Evolutionary conservation across 1,140 invertebrate genomes (phyloP).

Genomic region (Teleogryllus occipitalis): DNA sequence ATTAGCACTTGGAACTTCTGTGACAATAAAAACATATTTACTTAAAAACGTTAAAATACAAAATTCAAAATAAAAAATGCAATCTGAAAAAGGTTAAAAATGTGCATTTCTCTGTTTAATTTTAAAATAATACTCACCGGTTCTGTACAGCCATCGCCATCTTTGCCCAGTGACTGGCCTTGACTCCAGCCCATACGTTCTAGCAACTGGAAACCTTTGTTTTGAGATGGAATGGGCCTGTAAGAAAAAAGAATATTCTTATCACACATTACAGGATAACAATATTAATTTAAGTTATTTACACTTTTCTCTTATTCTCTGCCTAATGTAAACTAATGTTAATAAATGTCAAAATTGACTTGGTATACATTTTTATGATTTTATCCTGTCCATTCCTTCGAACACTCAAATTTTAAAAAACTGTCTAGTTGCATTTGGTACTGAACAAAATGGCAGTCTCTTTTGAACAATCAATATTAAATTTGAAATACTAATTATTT

Average conservation of each 20-base stretch:
- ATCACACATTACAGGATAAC: not conserved
- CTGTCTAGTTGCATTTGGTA: too few relatives aligned
- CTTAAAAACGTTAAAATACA: not conserved
- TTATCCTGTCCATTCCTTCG: too few relatives aligned
- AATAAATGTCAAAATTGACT: too few relatives aligned
- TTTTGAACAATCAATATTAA: too few relatives aligned
- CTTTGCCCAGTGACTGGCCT: slow-evolving; percentile 75
- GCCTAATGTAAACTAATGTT: too few relatives aligned
- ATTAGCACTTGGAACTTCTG: not conserved
- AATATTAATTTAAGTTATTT: not conserved
- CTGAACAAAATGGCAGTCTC: too few relatives aligned
- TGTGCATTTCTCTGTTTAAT: not conserved
- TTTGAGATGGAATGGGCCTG: slow-evolving; percentile 66
- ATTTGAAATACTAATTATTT: too few relatives aligned
- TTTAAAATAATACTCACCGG: slow-evolving; percentile 56
- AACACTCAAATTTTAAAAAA: too few relatives aligned
- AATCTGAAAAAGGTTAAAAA: too few relatives aligned
- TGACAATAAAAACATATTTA: not conserved
- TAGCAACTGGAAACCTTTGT: slow-evolving; percentile 83
- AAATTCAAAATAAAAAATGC: not conserved
- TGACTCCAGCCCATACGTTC: slow-evolving; percentile 90
- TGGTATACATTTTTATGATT: too few relatives aligned
- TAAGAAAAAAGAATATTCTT: slow-evolving; percentile 22
- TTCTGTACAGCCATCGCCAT: slow-evolving; percentile 57
- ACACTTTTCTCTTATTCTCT: too few relatives aligned